Percentiles rank a stretch among this genome's conserved stretches.
phyloP scores from a whole-genome alignment of 2,797 vertebrate genomes.

The Coccyzus lansbergi region DNA sequence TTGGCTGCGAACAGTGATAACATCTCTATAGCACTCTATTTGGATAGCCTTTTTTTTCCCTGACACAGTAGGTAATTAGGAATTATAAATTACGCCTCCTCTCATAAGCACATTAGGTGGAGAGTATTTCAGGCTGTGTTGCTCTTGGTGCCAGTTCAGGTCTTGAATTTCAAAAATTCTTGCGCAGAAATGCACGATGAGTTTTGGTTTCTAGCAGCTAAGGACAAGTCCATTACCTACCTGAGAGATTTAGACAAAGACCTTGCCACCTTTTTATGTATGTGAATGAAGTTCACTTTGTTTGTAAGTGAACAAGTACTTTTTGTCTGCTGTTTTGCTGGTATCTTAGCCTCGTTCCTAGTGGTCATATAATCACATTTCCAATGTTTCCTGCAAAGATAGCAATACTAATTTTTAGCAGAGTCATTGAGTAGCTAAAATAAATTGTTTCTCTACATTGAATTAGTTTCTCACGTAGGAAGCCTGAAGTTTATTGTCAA shows the following conservation, averaged over 20 bases:
- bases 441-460: not conserved
- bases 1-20: slow-evolving; percentile 64
- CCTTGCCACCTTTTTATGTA: not conserved
- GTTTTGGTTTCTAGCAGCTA: not conserved
- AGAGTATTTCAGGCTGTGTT: not conserved
- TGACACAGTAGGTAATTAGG: slow-evolving; percentile 47
- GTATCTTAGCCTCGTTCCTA: not conserved
- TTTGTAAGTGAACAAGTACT: not conserved
- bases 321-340: not conserved
- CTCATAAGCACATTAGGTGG: not conserved
- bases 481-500: not conserved
- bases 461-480: not conserved
- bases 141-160: slow-evolving; percentile 41
- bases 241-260: not conserved
- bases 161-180: slow-evolving; percentile 6
- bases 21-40: slow-evolving; percentile 47
- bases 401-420: not conserved
- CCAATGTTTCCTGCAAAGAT: not conserved
- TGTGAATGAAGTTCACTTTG: not conserved
- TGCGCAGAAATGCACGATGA: not conserved
- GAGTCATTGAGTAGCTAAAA: not conserved
- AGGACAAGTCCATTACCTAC: not conserved
- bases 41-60: slow-evolving; percentile 35
- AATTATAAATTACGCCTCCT: slow-evolving; percentile 59
- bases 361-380: not conserved